phyloP scores from a whole-genome alignment of 2,888 invertebrate species.

The Trichacis sp. region DNA sequence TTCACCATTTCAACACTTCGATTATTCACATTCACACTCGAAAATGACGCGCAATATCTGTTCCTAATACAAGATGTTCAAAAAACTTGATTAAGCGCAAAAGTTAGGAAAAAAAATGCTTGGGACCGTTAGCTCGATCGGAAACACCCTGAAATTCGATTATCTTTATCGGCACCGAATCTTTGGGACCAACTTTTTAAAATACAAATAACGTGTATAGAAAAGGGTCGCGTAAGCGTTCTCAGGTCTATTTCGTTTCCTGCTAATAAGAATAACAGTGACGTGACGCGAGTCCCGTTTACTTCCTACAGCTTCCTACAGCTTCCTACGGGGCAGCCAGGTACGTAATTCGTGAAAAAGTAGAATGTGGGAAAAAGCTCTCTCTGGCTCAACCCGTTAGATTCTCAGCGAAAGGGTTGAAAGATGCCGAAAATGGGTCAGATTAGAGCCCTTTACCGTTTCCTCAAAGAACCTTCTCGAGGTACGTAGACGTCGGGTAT shows the following conservation, averaged over 20 bases:
- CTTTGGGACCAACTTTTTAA: background rate
- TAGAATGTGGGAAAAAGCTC: constrained; percentile 66
- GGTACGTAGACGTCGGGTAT: too few relatives aligned
- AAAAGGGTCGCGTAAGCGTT: background rate
- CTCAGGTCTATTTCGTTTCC: constrained; percentile 7
- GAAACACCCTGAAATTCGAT: background rate
- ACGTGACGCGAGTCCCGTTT: constrained; percentile 48
- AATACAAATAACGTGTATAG: background rate
- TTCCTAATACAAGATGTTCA: too few relatives aligned
- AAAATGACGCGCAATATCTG: too few relatives aligned
- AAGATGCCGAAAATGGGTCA: constrained; percentile 60
- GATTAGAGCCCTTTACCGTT: constrained; percentile 55
- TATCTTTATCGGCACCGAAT: background rate
- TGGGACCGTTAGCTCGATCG: too few relatives aligned
- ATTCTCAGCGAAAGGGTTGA: constrained; percentile 62
- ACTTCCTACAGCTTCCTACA: constrained; percentile 39
- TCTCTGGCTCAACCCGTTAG: constrained; percentile 60
- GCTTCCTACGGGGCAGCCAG: constrained; percentile 44
- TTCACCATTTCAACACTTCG: too few relatives aligned
- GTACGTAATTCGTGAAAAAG: constrained; percentile 56
- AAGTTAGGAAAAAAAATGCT: too few relatives aligned
- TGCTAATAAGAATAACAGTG: constrained; percentile 45
- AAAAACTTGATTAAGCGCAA: too few relatives aligned
- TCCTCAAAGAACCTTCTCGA: constrained; percentile 60
- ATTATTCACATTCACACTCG: too few relatives aligned